These are phyloP conservation scores for Fragum whitleyi DNA, from an alignment of 2,888 invertebrate genomes.

Conservation along the genomic window DNA sequence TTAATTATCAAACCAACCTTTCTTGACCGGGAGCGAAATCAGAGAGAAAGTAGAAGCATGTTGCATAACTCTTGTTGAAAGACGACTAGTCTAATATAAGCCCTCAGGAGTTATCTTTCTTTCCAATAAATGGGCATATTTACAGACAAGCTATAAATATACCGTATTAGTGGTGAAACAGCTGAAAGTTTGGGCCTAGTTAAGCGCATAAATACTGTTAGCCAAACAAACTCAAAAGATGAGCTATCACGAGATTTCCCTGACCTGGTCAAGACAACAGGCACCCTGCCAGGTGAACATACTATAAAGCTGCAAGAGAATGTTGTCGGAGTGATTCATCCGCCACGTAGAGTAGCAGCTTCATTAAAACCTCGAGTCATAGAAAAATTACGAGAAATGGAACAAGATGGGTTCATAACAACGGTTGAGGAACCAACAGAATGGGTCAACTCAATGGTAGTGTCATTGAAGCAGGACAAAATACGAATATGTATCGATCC, in stretches of 20 bases:
- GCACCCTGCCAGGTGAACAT: constrained; percentile 18
- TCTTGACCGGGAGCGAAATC: too few species aligned
- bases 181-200: constrained; percentile 41
- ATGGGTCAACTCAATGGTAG: constrained; percentile 69
- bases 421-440: constrained; percentile 62
- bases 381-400: constrained; percentile 46
- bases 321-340: constrained; percentile 35
- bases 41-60: too few species aligned
- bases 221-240: not conserved
- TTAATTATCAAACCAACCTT: too few species aligned
- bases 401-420: constrained; percentile 35
- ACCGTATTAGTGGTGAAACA: constrained; percentile 27
- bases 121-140: too few species aligned
- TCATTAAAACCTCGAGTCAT: constrained; percentile 35
- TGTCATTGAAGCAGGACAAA: constrained; percentile 56
- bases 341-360: constrained; percentile 24
- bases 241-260: constrained; percentile 29
- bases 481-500: constrained; percentile 66
- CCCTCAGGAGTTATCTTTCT: too few species aligned
- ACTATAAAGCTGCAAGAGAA: constrained; percentile 25
- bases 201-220: constrained; percentile 4
- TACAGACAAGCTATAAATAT: too few species aligned
- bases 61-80: too few species aligned
- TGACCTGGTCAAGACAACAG: constrained; percentile 22
- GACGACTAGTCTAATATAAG: too few species aligned